Evolutionary conservation across 2,797 vertebrate species (phyloP).

Genomic region (Helostoma temminkii): DNA sequence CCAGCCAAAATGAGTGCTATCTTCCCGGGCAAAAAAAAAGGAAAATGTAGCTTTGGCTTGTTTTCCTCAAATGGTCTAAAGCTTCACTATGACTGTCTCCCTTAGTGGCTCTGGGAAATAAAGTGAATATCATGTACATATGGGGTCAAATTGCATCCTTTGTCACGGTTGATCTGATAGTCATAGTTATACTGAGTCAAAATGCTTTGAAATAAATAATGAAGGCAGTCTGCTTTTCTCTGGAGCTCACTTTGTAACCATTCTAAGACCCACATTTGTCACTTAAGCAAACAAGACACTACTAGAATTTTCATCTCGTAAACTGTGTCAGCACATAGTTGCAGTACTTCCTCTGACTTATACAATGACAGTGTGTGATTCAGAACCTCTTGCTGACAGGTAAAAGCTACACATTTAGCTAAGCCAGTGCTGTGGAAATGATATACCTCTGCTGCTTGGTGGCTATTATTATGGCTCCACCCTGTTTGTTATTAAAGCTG

Average conservation of each 20-base stretch:
- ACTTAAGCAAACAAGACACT: constrained; percentile 40
- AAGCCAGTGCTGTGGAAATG: constrained; percentile 55
- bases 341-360: constrained; percentile 69
- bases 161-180: constrained; percentile 13
- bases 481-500: constrained; percentile 72
- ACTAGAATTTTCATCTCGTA: constrained; percentile 49
- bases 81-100: constrained; percentile 28
- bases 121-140: constrained; percentile 32
- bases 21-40: constrained; percentile 1
- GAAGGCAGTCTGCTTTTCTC: constrained; percentile 14
- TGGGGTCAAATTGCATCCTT: constrained; percentile 42
- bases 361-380: constrained; percentile 61
- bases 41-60: constrained; percentile 33
- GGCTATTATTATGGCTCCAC: constrained; percentile 71
- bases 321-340: constrained; percentile 54
- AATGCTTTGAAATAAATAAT: constrained; percentile 25
- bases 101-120: constrained; percentile 38
- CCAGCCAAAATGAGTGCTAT: constrained; percentile 17
- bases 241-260: constrained; percentile 23
- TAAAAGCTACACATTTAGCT: constrained; percentile 42
- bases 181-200: background rate
- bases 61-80: constrained; percentile 38
- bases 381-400: constrained; percentile 57
- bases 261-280: constrained; percentile 33
- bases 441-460: constrained; percentile 52